These are phyloP conservation scores for Tetramorium alpestre DNA, from an alignment of 1,140 invertebrate species.

Conservation along the genomic window DNA sequence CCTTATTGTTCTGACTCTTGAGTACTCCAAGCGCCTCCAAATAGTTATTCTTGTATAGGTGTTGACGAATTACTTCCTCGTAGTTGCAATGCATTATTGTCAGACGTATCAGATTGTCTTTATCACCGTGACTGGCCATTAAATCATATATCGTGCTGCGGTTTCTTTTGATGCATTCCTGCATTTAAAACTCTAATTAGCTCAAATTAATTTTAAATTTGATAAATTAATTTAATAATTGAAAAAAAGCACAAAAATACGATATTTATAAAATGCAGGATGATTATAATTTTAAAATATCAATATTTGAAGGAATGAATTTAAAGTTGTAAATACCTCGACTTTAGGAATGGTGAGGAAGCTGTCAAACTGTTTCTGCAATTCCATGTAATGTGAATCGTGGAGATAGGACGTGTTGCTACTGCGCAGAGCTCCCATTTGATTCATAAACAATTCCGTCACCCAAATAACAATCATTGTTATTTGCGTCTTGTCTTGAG, in stretches of 20 bases:
- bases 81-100: constrained; percentile 96
- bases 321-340: constrained; percentile 67
- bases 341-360: constrained; percentile 90
- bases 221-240: constrained; percentile 1
- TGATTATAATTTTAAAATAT: not conserved
- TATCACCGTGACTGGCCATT: constrained; percentile 97
- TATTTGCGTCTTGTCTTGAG: constrained; percentile 92
- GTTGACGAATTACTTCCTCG: constrained; percentile 94
- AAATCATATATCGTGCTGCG: constrained; percentile 94
- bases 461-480: constrained; percentile 98
- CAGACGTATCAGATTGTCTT: constrained; percentile 94
- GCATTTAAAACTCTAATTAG: constrained; percentile 25
- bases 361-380: constrained; percentile 94
- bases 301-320: not conserved
- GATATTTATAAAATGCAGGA: not conserved
- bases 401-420: constrained; percentile 79
- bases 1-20: constrained; percentile 89
- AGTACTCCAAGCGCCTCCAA: constrained; percentile 92
- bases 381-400: constrained; percentile 86
- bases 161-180: constrained; percentile 92
- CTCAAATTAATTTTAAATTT: constrained; percentile 41
- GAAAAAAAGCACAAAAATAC: not conserved
- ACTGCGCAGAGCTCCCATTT: constrained; percentile 91
- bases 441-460: constrained; percentile 95
- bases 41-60: constrained; percentile 93